A percentile compares a stretch with the other conserved stretches of the same genome.
Evolutionary conservation across 2,888 invertebrate genomes (phyloP).

Genomic region (Mechanitis mazaeus): DNA sequence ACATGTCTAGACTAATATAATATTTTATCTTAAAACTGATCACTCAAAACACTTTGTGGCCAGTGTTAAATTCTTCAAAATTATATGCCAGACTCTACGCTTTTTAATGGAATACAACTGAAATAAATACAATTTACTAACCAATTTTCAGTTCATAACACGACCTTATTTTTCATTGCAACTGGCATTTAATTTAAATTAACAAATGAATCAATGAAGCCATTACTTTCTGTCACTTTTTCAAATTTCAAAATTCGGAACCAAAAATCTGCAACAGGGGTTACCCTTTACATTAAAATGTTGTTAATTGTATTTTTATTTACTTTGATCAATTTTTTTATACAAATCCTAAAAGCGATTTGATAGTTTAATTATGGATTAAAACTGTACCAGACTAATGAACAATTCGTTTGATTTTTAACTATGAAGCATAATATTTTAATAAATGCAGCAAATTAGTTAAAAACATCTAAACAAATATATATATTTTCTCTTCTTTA

Average conservation of each 20-base stretch:
- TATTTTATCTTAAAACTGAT: neutral
- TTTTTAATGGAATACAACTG: neutral
- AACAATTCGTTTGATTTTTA: no score
- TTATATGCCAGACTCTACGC: neutral
- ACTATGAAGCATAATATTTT: no score
- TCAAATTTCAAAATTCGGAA: conserved; percentile 38
- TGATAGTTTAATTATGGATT: no score
- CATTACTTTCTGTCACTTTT: conserved; percentile 39
- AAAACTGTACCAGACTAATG: no score
- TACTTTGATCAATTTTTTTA: no score
- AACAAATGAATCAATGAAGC: conserved; percentile 54
- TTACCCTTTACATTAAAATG: neutral
- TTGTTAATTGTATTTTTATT: no score
- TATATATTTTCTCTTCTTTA: no score
- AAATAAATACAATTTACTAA: conserved; percentile 36
- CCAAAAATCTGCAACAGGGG: conserved; percentile 4
- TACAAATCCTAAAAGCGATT: no score
- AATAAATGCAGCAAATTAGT: no score
- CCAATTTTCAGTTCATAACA: conserved; percentile 35
- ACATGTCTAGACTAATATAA: neutral
- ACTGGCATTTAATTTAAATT: conserved; percentile 57
- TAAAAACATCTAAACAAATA: no score
- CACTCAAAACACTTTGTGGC: conserved; percentile 13
- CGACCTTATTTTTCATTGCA: conserved; percentile 41
- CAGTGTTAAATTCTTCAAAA: conserved; percentile 13